These are phyloP conservation scores for Phainopepla nitens DNA, from an alignment of 2,113 vertebrate genomes.

Conservation along the genomic window DNA sequence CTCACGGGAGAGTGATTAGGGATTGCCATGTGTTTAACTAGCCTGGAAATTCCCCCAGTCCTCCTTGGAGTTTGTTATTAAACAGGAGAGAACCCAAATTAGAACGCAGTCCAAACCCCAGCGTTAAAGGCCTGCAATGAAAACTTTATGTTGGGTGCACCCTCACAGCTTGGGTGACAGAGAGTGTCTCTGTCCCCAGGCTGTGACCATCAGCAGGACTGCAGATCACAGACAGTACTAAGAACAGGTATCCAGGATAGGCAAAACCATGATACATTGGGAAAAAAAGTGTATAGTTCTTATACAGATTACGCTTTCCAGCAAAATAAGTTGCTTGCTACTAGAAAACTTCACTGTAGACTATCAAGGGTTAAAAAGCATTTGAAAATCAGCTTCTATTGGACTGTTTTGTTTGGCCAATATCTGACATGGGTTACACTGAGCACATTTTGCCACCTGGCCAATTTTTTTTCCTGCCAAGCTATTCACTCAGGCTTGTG, in stretches of 20 bases:
- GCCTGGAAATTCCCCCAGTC: background rate
- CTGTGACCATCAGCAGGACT: background rate
- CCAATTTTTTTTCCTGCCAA: conserved; percentile 68
- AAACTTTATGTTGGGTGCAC: background rate
- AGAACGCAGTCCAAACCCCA: background rate
- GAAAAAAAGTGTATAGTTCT: background rate
- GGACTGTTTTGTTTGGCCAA: conserved; percentile 68
- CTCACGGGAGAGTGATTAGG: background rate
- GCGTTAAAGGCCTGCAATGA: background rate
- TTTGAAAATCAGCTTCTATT: conserved; percentile 37
- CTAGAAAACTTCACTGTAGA: background rate
- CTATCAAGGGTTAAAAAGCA: conserved; percentile 51
- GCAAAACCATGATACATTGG: background rate
- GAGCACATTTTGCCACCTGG: conserved; percentile 70
- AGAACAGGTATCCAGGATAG: background rate
- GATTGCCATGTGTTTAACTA: background rate
- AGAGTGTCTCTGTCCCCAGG: background rate
- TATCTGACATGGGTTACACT: conserved; percentile 58
- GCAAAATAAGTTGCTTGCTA: background rate
- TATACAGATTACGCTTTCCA: background rate
- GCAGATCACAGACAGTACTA: background rate
- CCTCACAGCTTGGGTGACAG: background rate
- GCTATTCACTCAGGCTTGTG: conserved; percentile 70
- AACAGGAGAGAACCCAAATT: background rate
- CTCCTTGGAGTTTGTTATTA: background rate